Base-by-base conservation (phyloP, 2,888 invertebrate genomes). In the Trissoscelio sp. region DNA sequence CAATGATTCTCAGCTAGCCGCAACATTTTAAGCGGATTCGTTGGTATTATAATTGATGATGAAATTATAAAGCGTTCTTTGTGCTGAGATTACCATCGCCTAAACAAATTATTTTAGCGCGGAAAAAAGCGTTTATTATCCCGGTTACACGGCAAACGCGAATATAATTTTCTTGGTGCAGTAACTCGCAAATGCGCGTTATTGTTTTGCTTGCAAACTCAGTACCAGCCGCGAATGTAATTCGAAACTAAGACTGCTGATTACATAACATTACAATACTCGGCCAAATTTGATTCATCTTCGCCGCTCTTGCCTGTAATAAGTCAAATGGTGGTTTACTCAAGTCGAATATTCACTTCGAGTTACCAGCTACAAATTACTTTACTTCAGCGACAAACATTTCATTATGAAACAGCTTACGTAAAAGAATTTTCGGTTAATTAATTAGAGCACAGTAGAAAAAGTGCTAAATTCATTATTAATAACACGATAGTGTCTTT, bases 231-330 rank as follows among this genome's bases (percentile, higher is more conserved):
- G n/a, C 37, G 12, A 3, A 22, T 18, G 18, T 14, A 11, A 39
- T 58, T 31, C 44, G 42, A 22, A 42, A 55, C 42, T 67, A 67
- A 55, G 55, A 55, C 67, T 55, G 28, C 31, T 55, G 67, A 67
- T 67, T 67, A 55, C 55, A 67, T 28, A 67, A 66, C 28, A 42
- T 51, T 44, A 67, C 44, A 53, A 64, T 64, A 64, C 55, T n/a
- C 12, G 39, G n/a, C 28, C n/a, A 44, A 67, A 67, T 55, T 31
- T 55, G 18, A 55, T 67, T 67, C 55, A 44, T 55, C 44, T 44
- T 44, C 28, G 42, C 37, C 37, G 16, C 24, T 31, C n/a, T 48
- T 18, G 44, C 44, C 3, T 20, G 44, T 44, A 18, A 53, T 31
- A 34, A 34, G 34, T 34, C 16, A n/a, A 44, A 20, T 42, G 14